Conservation (phyloP, 2,797 vertebrate species). For the Danio jaintianensis region DNA sequence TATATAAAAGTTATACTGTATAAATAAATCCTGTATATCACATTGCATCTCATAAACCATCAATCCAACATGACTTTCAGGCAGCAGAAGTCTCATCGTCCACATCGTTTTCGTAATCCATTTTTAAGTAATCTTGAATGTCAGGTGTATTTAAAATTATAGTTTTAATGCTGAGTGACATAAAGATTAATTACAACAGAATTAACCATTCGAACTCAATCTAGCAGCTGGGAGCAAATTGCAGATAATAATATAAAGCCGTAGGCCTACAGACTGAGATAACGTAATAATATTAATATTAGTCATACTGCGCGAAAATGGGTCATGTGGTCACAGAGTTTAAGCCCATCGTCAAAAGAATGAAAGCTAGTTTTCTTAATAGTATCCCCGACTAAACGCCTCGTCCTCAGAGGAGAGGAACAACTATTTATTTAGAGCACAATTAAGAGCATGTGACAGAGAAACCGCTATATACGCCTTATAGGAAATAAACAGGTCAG, state of each 20-base stretch:
- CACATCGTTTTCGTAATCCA: not conserved
- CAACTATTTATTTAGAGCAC: conserved; percentile 20
- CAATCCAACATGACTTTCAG: not conserved
- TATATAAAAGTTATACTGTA: no score
- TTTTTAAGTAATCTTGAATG: not conserved
- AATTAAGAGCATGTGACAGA: conserved; percentile 41
- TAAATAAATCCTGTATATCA: no score
- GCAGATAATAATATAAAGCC: conserved; percentile 62
- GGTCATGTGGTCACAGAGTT: conserved; percentile 20
- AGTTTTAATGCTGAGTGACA: conserved; percentile 61
- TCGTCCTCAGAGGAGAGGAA: conserved; percentile 50
- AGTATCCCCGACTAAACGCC: conserved; percentile 12
- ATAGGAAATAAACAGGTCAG: not conserved
- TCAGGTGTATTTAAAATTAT: conserved; percentile 50
- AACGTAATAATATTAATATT: conserved; percentile 55
- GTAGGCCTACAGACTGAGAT: conserved; percentile 63
- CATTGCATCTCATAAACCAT: not conserved
- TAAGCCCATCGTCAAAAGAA: conserved; percentile 30
- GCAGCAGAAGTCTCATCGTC: not conserved
- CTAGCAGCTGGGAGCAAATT: conserved; percentile 64
- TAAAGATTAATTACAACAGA: conserved; percentile 67
- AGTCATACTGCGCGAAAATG: conserved; percentile 13
- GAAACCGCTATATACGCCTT: conserved; percentile 23
- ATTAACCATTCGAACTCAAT: conserved; percentile 66
- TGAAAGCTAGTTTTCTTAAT: conserved; percentile 32